phyloP scores from a whole-genome alignment of 2,113 vertebrate genomes.

The Bos javanicus region DNA sequence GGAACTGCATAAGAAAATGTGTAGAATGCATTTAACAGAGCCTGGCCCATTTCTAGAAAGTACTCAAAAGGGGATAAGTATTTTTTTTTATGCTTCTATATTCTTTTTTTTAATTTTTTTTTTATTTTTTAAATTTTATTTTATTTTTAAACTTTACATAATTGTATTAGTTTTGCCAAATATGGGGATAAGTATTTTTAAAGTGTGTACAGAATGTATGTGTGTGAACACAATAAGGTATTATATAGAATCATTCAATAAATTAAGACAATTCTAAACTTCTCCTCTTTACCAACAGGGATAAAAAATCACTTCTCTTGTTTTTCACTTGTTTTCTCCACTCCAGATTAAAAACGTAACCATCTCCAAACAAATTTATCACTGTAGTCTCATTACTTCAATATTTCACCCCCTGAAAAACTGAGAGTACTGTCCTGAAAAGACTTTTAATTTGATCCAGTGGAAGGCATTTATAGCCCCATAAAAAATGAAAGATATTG shows the following conservation, averaged over 20 bases:
- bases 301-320: background rate
- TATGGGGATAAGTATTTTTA: background rate
- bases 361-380: background rate
- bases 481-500: background rate
- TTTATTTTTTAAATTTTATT: too few relatives aligned
- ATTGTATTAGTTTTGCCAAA: too few relatives aligned
- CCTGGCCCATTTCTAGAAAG: background rate
- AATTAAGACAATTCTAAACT: background rate
- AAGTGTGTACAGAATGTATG: background rate
- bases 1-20: background rate
- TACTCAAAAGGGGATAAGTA: background rate
- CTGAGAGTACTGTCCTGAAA: background rate
- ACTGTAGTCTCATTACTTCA: background rate
- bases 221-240: background rate
- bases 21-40: background rate
- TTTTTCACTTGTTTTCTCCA: background rate
- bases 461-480: background rate
- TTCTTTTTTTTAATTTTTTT: too few relatives aligned
- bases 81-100: background rate
- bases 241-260: background rate
- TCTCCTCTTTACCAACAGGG: background rate
- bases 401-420: background rate
- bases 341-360: background rate
- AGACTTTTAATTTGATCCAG: background rate
- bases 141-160: too few relatives aligned